phyloP scores from a whole-genome alignment of 2,888 invertebrate genomes.

The Thumatha senex region DNA sequence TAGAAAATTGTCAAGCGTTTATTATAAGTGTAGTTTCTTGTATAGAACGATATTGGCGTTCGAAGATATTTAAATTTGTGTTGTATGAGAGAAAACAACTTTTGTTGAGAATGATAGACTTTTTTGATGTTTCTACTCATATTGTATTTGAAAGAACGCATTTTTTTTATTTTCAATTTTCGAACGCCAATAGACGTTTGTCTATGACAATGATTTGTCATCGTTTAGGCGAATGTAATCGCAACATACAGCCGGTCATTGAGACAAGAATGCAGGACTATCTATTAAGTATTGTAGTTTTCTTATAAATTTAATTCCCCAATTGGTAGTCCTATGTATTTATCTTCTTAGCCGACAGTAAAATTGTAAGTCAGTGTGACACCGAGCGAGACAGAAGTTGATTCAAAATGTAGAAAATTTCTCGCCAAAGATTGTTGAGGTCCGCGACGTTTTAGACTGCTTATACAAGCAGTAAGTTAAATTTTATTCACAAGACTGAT shows the following conservation, averaged over 20 bases:
- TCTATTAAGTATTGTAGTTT: too few species aligned
- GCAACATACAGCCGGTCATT: background rate
- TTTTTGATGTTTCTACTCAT: constrained; percentile 6
- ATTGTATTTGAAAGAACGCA: background rate
- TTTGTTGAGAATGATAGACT: background rate
- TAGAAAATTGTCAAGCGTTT: background rate
- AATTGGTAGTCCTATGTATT: too few species aligned
- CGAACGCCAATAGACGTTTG: background rate
- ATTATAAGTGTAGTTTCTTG: background rate
- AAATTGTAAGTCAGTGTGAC: constrained; percentile 14
- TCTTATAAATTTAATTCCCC: too few species aligned
- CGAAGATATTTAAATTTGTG: background rate
- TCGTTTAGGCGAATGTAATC: constrained; percentile 5
- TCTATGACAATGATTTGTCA: constrained; percentile 1
- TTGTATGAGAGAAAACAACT: background rate
- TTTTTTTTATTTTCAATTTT: constrained; percentile 1
- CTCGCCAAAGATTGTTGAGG: constrained; percentile 71
- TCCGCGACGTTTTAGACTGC: constrained; percentile 48
- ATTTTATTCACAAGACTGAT: constrained; percentile 79
- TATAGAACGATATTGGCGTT: background rate
- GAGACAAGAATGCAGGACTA: too few species aligned
- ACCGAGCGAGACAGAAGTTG: constrained; percentile 58
- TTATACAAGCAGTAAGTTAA: constrained; percentile 53
- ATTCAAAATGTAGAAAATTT: constrained; percentile 53
- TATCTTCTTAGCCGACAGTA: background rate